Base-by-base conservation (phyloP, 2,797 vertebrate species). In the Ambastaia sidthimunki region DNA sequence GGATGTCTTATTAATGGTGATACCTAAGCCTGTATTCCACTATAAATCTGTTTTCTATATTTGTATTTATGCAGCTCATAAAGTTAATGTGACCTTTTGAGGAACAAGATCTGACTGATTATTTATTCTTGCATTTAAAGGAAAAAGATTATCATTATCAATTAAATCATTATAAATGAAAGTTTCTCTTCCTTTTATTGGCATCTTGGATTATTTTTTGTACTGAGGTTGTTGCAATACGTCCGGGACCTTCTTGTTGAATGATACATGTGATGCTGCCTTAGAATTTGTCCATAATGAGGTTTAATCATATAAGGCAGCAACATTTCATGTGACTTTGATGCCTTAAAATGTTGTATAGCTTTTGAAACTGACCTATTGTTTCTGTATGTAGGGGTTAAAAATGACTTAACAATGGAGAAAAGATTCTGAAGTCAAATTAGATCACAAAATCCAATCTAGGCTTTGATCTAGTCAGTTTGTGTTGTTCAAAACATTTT, bases 41-140 rank as follows among this genome's bases (percentile, higher is more conserved):
- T 10, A 18, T 2, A n/a, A 41, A 78, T 15, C 37, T 34, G 3
- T 71, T 63, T 57, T 71, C n/a, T 15, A 1, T 0, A 9, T 2
- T 9, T 48, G 37, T 60, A 34, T 60, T 50, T 21, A 70, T 69
- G 75, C 44, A 69, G 67, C 54, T 60, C 41, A 78, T 50, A 47
- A 77, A 59, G 34, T 50, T 34, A 48, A 55, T 15, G 11, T 34
- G 23, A 50, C 18, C n/a, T 23, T n/a, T 1, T 67, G 34, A 11
- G 25, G 6, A 68, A 76, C 4, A 12, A 25, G 16, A 76, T 47
- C 23, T 59, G 37, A 31, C 21, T 28, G 37, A 50, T 7, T n/a
- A 62, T 31, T 13, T 1, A 25, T 48, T 70, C 19, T 50, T 13
- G 31, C 18, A 63, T 16, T 63, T 7, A 37, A 3, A 48, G 18